Conservation (phyloP, 1,140 invertebrate species). For the Drosophila pachea region DNA sequence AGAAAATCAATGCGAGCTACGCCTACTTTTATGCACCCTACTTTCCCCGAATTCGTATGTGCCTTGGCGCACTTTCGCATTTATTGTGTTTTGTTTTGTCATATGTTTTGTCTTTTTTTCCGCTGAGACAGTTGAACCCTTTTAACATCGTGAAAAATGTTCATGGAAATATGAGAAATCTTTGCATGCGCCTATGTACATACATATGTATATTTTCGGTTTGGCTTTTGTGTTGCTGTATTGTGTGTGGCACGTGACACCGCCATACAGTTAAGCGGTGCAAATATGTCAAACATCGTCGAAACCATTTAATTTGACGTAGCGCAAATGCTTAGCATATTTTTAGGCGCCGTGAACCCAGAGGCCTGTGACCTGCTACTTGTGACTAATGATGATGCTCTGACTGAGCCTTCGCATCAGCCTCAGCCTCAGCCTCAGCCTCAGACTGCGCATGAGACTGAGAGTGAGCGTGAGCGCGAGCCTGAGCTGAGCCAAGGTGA, state of each 20-base stretch:
- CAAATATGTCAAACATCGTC: conserved; percentile 74
- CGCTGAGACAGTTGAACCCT: conserved; percentile 57
- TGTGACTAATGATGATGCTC: conserved; percentile 77
- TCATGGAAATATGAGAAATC: conserved; percentile 72
- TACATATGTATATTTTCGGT: conserved; percentile 6
- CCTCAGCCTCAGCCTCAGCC: too few relatives aligned
- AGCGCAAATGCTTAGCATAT: conserved; percentile 70
- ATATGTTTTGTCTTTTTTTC: not conserved
- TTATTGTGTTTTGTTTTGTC: conserved; percentile 34
- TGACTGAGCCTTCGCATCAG: conserved; percentile 6
- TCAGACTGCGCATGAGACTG: too few relatives aligned
- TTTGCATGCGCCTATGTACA: conserved; percentile 43
- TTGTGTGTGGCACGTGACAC: conserved; percentile 26
- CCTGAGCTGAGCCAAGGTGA: conserved; percentile 11
- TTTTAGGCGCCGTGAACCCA: conserved; percentile 54
- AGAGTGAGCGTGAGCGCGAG: too few relatives aligned
- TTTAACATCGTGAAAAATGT: conserved; percentile 67
- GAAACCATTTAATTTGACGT: conserved; percentile 72
- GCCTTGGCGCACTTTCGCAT: conserved; percentile 57
- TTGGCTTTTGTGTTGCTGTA: conserved; percentile 1
- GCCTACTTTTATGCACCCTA: conserved; percentile 29
- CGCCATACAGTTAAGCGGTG: conserved; percentile 56
- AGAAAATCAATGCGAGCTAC: conserved; percentile 67
- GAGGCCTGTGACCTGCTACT: conserved; percentile 48
- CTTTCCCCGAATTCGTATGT: conserved; percentile 15